Base-by-base conservation (phyloP, 2,888 invertebrate genomes). In the Idaea aversata region DNA sequence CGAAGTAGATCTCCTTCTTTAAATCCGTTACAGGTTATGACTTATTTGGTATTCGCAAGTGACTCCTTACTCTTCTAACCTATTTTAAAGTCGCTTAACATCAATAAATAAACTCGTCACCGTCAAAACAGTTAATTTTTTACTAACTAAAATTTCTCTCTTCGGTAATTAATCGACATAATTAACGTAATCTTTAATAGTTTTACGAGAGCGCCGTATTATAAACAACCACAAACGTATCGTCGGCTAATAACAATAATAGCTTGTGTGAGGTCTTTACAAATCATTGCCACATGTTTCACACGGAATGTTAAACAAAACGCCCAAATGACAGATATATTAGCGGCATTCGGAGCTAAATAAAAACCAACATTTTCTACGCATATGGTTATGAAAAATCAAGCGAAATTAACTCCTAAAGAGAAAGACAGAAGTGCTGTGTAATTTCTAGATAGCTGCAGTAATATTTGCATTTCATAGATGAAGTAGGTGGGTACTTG, bases 271-370 rank as follows among this genome's bases (percentile, higher is more conserved):
- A 86, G 90, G 87, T 86, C 88, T 77, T 71, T 75, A 85, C 86
- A 87, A 88, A 88, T 87, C 85, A 85, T 83, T 79, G 82, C 86
- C 89, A 89, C 84, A 81, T 90, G 91, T 85, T 85, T 69, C 78
- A 79, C 84, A 81, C 47, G 47, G 10, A 83, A 80, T 80, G 81
- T 78, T 83, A 82, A 85, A 88, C 90, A 87, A 89, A 91, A 90
- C 86, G 84, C 84, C 85, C 79, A 76, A 84, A 77, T 88, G 93
- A 92, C 90, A 91, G 92, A 92, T 91, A 88, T 91, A 92, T 87
- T 86, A 83, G 86, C 82, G 77, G 82, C 82, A 79, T 79, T 25
- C 81, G 82, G 83, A 83, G 82, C 79, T 77, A 78, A 76, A 82
- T 80, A 79, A 80, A 84, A 84, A 86, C 83, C 77, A 80, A 75